phyloP scores from a whole-genome alignment of 2,113 vertebrate genomes.

The Crotalus viridis region DNA sequence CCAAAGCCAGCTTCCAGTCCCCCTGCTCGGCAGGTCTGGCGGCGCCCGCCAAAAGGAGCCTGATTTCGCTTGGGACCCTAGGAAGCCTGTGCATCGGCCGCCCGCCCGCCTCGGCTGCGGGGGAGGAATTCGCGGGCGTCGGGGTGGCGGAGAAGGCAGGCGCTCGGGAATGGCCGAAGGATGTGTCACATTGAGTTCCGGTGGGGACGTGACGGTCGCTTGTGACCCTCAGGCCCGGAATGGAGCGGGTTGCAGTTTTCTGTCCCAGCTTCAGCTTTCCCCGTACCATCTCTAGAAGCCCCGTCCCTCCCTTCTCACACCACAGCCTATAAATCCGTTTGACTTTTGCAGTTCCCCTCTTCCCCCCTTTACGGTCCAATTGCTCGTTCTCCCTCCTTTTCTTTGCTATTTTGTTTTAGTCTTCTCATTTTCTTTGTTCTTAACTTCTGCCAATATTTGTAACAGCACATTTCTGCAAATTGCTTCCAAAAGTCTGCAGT shows the following conservation, averaged over 20 bases:
- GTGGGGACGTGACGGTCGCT: neutral
- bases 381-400: neutral
- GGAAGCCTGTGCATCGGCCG: neutral
- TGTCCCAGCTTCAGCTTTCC: neutral
- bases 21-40: neutral
- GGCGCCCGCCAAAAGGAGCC: neutral
- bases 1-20: slow-evolving; percentile 17
- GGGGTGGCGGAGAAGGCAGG: neutral
- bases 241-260: neutral
- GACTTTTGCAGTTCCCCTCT: neutral
- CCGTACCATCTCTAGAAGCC: neutral
- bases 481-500: slow-evolving; percentile 36
- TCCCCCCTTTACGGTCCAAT: slow-evolving; percentile 7
- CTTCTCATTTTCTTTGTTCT: slow-evolving; percentile 41
- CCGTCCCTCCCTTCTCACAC: slow-evolving; percentile 7
- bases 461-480: slow-evolving; percentile 35
- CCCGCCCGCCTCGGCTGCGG: neutral
- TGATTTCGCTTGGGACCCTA: neutral
- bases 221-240: neutral
- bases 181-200: neutral
- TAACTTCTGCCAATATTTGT: slow-evolving; percentile 33
- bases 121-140: too few relatives aligned
- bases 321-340: slow-evolving; percentile 32
- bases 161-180: neutral
- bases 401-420: slow-evolving; percentile 23